Base-by-base conservation (phyloP, 2,113 vertebrate genomes). In the Naja naja region DNA sequence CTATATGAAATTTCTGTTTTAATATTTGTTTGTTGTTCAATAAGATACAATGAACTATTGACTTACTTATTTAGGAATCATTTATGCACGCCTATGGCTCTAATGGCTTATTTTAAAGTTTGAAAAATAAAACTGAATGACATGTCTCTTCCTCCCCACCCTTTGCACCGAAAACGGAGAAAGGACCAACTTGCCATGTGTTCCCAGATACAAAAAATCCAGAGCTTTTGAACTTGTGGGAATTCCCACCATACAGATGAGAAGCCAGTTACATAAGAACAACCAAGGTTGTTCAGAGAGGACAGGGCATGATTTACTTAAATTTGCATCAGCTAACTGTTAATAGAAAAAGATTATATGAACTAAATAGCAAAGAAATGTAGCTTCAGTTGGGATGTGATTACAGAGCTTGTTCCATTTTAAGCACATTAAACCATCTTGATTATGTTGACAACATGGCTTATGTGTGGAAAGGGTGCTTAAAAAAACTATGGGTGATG, bases 1-100 rank as follows among this genome's bases (percentile, higher is more conserved):
- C 93, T 95, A 90, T 89, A 95, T 95, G 96, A 97, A 97, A 96
- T 97, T 97, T 96, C 95, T 96, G 96, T 94, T 93, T 95, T 96
- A 95, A 96, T 97, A 96, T 96, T 96, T 96, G 88, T 95, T 96
- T 96, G 89, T 94, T 95, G 85, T 94, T 94, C 64, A 90, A 54
- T 92, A 90, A 95, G 89, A 94, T 94, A 94, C 56, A 56, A 90
- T 90, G 95, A 96, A 95, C 93, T 95, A 93, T 93, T 93, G 93
- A 93, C 93, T 93, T 87, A 64, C 90, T 96, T 95, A 96, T 96
- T 95, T 95, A 12, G 25, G 95, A 55, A 56, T 96, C 96, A 89
- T 97, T 97, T 96, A 94, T 95, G 43, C 96, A 95, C 92, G 47
- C 87, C 91, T 60, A 27, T 91, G 47, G 27, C 93, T 93, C 56